phyloP scores from a whole-genome alignment of 2,797 vertebrate genomes.

The Hemitrygon akajei region DNA sequence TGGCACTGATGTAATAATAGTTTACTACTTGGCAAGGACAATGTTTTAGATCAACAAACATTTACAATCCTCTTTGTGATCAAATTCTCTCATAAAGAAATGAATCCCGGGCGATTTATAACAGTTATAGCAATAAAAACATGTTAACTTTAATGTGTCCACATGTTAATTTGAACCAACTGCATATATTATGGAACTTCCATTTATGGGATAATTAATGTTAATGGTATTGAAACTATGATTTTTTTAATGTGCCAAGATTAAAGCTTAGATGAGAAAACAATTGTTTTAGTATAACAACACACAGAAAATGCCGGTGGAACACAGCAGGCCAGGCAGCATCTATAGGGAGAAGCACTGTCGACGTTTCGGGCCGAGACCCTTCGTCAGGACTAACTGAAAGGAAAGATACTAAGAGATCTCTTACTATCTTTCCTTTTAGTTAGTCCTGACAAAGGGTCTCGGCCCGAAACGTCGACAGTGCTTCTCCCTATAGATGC shows the following conservation, averaged over 20 bases:
- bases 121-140: background rate
- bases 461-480: too few species aligned
- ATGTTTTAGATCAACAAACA: background rate
- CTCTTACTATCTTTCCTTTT: too few species aligned
- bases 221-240: background rate
- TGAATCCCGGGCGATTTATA: background rate
- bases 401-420: too few species aligned
- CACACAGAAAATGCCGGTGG: too few species aligned
- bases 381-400: too few species aligned
- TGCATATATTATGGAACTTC: background rate
- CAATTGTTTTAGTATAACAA: background rate
- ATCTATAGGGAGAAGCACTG: too few species aligned
- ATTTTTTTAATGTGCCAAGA: background rate
- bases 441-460: too few species aligned
- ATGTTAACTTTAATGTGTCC: background rate
- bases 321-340: too few species aligned
- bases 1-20: background rate
- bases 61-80: background rate
- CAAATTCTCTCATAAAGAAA: slow-evolving; percentile 10
- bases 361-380: too few species aligned
- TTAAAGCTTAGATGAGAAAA: background rate
- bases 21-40: background rate
- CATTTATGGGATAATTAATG: background rate
- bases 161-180: background rate
- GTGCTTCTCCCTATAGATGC: too few species aligned